Percentiles rank a stretch among this genome's conserved stretches.
These are phyloP conservation scores for Rhombomys opimus DNA, from an alignment of 2,113 vertebrate genomes.

Conservation along the genomic window DNA sequence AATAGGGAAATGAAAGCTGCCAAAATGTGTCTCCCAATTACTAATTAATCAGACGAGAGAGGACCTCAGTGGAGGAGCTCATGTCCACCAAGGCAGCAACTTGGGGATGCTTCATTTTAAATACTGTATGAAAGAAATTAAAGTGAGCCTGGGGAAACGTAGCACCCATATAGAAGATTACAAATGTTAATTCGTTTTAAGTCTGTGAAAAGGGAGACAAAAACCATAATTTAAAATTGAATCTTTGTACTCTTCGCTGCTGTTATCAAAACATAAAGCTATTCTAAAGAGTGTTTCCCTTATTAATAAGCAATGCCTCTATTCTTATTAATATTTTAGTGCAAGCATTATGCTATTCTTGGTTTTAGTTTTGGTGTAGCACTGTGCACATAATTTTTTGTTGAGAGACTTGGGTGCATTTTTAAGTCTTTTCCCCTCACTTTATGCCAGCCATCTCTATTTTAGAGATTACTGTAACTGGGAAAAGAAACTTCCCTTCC, in stretches of 20 bases:
- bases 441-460: conserved; percentile 41
- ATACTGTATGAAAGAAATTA: conserved; percentile 81
- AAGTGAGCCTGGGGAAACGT: conserved; percentile 63
- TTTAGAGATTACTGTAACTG: conserved; percentile 67
- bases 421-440: background rate
- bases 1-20: conserved; percentile 87
- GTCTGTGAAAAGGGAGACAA: conserved; percentile 6
- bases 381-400: conserved; percentile 8
- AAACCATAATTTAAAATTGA: conserved; percentile 36
- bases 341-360: conserved; percentile 26
- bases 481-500: conserved; percentile 53
- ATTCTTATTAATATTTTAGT: conserved; percentile 63
- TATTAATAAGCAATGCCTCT: conserved; percentile 53
- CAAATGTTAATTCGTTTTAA: conserved; percentile 47
- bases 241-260: conserved; percentile 35
- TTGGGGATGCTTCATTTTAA: conserved; percentile 80
- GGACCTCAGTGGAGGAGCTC: conserved; percentile 78
- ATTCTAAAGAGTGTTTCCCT: conserved; percentile 66
- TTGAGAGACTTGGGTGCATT: background rate
- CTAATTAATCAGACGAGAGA: conserved; percentile 88
- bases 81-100: conserved; percentile 73
- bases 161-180: conserved; percentile 72
- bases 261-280: conserved; percentile 46
- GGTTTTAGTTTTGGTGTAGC: conserved; percentile 28
- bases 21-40: conserved; percentile 88